phyloP scores from a whole-genome alignment of 1,140 invertebrate genomes.

The Chrysopa pallens region DNA sequence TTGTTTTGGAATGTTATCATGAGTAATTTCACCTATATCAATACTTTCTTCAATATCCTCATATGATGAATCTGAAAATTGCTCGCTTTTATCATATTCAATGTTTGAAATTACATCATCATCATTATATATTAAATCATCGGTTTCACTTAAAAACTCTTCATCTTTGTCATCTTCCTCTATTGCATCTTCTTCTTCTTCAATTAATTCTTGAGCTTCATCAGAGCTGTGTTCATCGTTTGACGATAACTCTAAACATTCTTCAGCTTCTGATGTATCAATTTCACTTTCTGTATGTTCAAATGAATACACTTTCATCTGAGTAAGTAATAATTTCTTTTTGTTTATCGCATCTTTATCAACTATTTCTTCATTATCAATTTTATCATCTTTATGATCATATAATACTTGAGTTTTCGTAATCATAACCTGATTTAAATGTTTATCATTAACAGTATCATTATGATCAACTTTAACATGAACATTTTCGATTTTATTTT shows the following conservation, averaged over 20 bases:
- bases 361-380: no score
- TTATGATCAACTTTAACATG: no score
- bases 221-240: slow-evolving; percentile 8
- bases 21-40: slow-evolving; percentile 8
- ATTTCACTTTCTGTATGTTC: neutral
- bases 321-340: no score
- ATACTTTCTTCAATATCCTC: slow-evolving; percentile 8
- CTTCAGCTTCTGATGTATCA: slow-evolving; percentile 1
- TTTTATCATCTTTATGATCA: no score
- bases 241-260: slow-evolving; percentile 1
- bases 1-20: slow-evolving; percentile 7
- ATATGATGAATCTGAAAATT: no score
- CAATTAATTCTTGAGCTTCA: slow-evolving; percentile 8
- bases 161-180: slow-evolving; percentile 12
- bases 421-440: no score
- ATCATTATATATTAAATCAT: slow-evolving; percentile 7
- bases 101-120: slow-evolving; percentile 24
- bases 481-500: no score
- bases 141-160: slow-evolving; percentile 7
- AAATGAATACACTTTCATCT: neutral
- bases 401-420: no score
- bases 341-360: no score
- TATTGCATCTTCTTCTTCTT: slow-evolving; percentile 11
- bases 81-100: slow-evolving; percentile 26
- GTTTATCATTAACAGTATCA: no score